A percentile compares a stretch with the other conserved stretches of the same genome.
Evolutionary conservation across 2,797 vertebrate genomes (phyloP).

Genomic region (Chelon labrosus): DNA sequence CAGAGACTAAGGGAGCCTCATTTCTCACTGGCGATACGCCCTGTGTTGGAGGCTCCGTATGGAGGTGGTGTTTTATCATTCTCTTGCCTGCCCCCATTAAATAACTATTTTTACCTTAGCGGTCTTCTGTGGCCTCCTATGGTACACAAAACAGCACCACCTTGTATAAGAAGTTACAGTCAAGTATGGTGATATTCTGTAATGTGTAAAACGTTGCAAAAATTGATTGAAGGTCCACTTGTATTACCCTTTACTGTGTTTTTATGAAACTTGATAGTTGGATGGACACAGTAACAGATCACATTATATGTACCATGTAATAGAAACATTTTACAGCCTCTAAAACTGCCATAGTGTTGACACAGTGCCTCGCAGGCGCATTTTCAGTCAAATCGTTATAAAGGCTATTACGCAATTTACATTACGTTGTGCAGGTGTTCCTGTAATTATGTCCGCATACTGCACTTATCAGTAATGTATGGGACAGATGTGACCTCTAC

Average conservation of each 20-base stretch:
- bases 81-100: conserved; percentile 75
- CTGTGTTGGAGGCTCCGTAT: conserved; percentile 68
- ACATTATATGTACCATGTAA: conserved; percentile 25
- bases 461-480: conserved; percentile 14
- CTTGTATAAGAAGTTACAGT: conserved; percentile 37
- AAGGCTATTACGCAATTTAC: conserved; percentile 5
- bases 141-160: conserved; percentile 59
- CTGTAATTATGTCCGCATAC: conserved; percentile 3
- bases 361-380: conserved; percentile 10
- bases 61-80: conserved; percentile 79
- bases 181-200: conserved; percentile 38
- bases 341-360: conserved; percentile 25
- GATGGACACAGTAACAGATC: conserved; percentile 17
- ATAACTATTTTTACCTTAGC: conserved; percentile 78
- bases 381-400: conserved; percentile 21
- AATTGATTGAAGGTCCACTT: conserved; percentile 22
- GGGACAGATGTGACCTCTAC: conserved; percentile 15
- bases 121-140: conserved; percentile 58
- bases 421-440: conserved; percentile 7
- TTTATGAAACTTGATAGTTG: conserved; percentile 19
- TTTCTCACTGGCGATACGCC: conserved; percentile 69
- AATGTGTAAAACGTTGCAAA: conserved; percentile 11
- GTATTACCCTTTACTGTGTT: conserved; percentile 8
- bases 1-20: conserved; percentile 67
- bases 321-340: conserved; percentile 38